Evolutionary conservation across 2,888 invertebrate species (phyloP).

Genomic region (Phorcus lineatus): DNA sequence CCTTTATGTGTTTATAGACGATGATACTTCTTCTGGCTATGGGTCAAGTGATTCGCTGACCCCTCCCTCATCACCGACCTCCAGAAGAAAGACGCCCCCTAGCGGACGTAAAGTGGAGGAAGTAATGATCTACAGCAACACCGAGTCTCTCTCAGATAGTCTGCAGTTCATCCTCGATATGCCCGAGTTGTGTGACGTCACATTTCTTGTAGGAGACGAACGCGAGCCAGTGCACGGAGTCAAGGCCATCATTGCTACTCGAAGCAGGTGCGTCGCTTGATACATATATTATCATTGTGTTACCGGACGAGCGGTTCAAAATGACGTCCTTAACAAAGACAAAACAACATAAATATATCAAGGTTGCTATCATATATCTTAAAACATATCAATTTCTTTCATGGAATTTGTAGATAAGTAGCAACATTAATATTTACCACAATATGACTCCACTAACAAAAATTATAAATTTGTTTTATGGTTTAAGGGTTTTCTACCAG

Average conservation of each 20-base stretch:
- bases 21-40: too few species aligned
- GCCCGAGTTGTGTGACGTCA: slow-evolving; percentile 18
- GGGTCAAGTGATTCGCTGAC: neutral
- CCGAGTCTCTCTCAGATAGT: neutral
- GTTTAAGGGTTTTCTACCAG: neutral
- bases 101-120: neutral
- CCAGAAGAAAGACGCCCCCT: neutral
- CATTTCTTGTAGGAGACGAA: neutral
- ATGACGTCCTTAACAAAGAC: too few species aligned
- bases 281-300: too few species aligned
- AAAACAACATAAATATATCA: too few species aligned
- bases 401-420: too few species aligned
- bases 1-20: too few species aligned
- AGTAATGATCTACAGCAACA: slow-evolving; percentile 2
- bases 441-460: too few species aligned
- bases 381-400: too few species aligned
- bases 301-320: too few species aligned
- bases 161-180: neutral
- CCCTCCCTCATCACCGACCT: neutral
- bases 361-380: too few species aligned
- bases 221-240: neutral
- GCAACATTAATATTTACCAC: too few species aligned
- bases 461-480: neutral
- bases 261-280: neutral
- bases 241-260: slow-evolving; percentile 2